Evolutionary conservation across 2,888 invertebrate genomes (phyloP), one percentile per base, ranked within the genome.

Genomic region (Allygus modestus): DNA sequence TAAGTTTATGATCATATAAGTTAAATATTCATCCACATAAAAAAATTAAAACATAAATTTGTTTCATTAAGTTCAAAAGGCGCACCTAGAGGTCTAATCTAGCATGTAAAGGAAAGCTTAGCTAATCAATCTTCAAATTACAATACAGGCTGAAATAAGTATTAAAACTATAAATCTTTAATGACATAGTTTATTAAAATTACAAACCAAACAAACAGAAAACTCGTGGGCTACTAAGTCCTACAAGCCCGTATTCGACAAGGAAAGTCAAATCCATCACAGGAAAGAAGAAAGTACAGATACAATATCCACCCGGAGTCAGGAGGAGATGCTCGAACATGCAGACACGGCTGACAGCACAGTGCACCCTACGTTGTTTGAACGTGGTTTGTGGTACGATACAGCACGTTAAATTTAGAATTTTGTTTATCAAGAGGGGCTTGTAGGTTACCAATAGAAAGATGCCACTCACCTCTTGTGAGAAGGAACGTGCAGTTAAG

Each of bases 391-490:
- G 79, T 79, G 79, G 79, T 79, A 65, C 65, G 28, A 15, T 79
- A 79, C 79, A 79, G 79, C 79, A 51, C 28, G 79, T 77, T 58
- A 54, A 58, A 54, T 79, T 77, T 77, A 51, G 77, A 77, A 77
- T 77, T 77, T 77, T 51, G 46, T 51, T 79, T 54, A 79, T 58
- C 58, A 79, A 79, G 79, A 79, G 79, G 79, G 79, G 79, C 79
- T 46, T 54, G 54, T 79, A 79, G 79, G 77, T 77, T 77, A 77
- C 77, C 77, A 77, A 77, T 77, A 79, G 79, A 79, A 79, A 79
- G 79, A 58, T 28, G 33, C 9, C 58, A 79, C 79, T 79, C 79
- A 79, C 79, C 79, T 79, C 54, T 12, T 28, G 73, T 31, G 33
- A 75, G 73, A 75, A 15, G 23, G 43, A 28, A 31, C 46, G 51